These are phyloP conservation scores for Epinephelus coioides DNA, from an alignment of 2,797 vertebrate species.

Conservation along the genomic window DNA sequence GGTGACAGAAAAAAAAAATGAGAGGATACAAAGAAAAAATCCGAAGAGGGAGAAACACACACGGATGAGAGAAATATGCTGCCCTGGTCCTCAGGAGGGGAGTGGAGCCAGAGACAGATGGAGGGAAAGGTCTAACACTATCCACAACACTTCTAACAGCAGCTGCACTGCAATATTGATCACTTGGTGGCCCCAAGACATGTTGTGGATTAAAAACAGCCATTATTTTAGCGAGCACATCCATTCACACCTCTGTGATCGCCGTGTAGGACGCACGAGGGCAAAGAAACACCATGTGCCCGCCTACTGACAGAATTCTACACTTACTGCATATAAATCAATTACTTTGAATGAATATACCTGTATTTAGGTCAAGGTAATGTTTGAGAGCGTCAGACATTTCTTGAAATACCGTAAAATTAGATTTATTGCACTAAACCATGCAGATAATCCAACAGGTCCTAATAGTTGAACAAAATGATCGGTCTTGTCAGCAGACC, in stretches of 20 bases:
- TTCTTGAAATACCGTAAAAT: neutral
- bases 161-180: constrained; percentile 46
- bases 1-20: constrained; percentile 8
- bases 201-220: constrained; percentile 36
- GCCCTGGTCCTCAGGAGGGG: constrained; percentile 18
- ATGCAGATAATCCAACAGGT: neutral
- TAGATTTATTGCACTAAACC: neutral
- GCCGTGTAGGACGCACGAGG: neutral
- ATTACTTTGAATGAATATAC: neutral
- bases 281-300: neutral
- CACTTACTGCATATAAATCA: neutral
- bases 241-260: constrained; percentile 23
- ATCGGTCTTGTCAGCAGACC: neutral
- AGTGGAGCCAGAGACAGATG: constrained; percentile 12
- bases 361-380: neutral
- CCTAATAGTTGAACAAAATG: neutral
- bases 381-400: neutral
- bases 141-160: constrained; percentile 35
- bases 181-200: constrained; percentile 26
- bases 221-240: constrained; percentile 37
- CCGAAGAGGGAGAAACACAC: neutral
- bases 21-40: neutral
- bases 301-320: neutral
- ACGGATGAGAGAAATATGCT: neutral
- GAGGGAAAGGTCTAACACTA: constrained; percentile 13